Percentiles rank a stretch among this genome's conserved stretches.
phyloP scores from a whole-genome alignment of 1,140 invertebrate genomes.

The Adelges cooleyi region DNA sequence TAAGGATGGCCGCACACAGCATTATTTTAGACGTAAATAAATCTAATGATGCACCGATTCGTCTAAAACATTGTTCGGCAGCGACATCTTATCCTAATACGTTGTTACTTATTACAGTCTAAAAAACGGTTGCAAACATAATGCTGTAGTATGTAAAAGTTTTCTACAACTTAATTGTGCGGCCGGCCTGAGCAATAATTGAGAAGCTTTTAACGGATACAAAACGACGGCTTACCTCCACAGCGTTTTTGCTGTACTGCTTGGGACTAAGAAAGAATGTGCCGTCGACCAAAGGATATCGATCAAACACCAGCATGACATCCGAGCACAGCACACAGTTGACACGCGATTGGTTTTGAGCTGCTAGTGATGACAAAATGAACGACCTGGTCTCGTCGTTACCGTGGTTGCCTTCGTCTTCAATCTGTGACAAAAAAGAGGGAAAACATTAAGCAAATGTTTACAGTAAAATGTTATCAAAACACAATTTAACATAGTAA shows the following conservation, averaged over 20 bases:
- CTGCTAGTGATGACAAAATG: slow-evolving; percentile 78
- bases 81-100: too few relatives aligned
- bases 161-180: too few relatives aligned
- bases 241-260: slow-evolving; percentile 69
- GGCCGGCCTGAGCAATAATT: too few relatives aligned
- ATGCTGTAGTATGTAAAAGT: too few relatives aligned
- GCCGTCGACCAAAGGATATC: slow-evolving; percentile 91
- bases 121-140: too few relatives aligned
- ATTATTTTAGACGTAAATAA: neutral
- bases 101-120: too few relatives aligned
- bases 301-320: slow-evolving; percentile 83
- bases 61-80: too few relatives aligned
- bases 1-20: too few relatives aligned
- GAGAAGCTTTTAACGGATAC: neutral
- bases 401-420: slow-evolving; percentile 92
- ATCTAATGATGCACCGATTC: too few relatives aligned
- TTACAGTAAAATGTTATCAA: too few relatives aligned
- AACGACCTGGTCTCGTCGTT: slow-evolving; percentile 93
- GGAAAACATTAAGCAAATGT: too few relatives aligned
- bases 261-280: slow-evolving; percentile 92
- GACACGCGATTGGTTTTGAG: slow-evolving; percentile 67
- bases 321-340: slow-evolving; percentile 81
- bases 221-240: slow-evolving; percentile 52
- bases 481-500: too few relatives aligned
- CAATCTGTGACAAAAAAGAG: slow-evolving; percentile 62